Base-by-base conservation (phyloP, 1,140 invertebrate genomes). In the Ostrea denselamellosa region DNA sequence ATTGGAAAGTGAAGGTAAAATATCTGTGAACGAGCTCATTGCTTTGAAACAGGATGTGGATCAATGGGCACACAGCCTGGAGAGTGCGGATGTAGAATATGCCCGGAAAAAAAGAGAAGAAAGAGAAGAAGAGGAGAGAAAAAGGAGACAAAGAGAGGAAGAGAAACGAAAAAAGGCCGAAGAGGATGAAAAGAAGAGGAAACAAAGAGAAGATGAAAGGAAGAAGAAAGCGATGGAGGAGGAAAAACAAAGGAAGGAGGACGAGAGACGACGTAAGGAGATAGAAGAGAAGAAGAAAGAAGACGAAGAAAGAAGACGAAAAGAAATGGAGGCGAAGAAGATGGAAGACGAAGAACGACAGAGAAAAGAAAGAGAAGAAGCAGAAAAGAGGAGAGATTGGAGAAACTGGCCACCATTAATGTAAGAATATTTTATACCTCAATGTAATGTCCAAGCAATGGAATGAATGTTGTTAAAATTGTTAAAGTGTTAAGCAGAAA, bases 41-140 rank as follows among this genome's bases (percentile, higher is more conserved):
- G 68, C 22, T 12, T 25, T 77, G 9, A 77, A 34, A 77, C 22
- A 77, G 28, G 68, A 34, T 12, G 68, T 77, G 5, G 28, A 77
- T 28, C 9, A 28, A 77, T 77, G 28, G 5, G 68, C 68, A 25
- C 9, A 77, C 9, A 77, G 28, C 28, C 28, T 77, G 28, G 68
- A 77, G 68, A 77, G 8, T 14, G 28, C 25, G 14, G 68, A 77
- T 77, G 68, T 77, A 77, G 25, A 77, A 77, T 77, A 77, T 77
- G 68, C 68, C 14, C 68, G 68, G 9, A 77, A 77, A 71, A 77
- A 77, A 3, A 10, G 28, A 12, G 68, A 77, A 77, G 28, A 77
- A 14, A 77, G 22, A 77, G 28, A 28, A 14, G 68, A 77, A 10
- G 25, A 34, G 5, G 68, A 77, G 28, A 77, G 14, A 5, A 34